Percentiles rank a stretch among this genome's conserved stretches.
Conservation (phyloP, 2,888 invertebrate genomes). For the Ornithoptera priamus region DNA sequence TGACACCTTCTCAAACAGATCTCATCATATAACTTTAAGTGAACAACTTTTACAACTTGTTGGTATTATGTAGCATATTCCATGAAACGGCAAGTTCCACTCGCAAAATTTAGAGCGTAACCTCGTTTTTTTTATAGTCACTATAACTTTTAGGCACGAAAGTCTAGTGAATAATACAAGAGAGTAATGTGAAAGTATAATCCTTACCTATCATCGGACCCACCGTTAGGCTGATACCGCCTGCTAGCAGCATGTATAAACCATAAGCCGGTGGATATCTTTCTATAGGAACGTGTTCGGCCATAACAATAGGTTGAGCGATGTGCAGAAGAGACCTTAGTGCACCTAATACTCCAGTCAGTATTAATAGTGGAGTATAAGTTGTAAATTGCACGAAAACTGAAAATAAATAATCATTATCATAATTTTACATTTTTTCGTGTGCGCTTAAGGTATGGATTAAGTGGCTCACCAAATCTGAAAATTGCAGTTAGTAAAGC, state of each 20-base stretch:
- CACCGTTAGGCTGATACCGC: slow-evolving; percentile 78
- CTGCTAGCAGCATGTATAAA: slow-evolving; percentile 82
- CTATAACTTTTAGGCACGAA: slow-evolving; percentile 19
- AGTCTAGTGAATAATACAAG: slow-evolving; percentile 14
- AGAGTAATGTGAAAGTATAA: background rate
- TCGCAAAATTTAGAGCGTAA: slow-evolving; percentile 17
- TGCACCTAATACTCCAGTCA: slow-evolving; percentile 78
- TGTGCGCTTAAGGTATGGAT: background rate
- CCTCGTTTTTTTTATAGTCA: slow-evolving; percentile 8
- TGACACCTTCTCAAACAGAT: slow-evolving; percentile 22
- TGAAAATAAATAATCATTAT: slow-evolving; percentile 48
- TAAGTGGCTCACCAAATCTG: slow-evolving; percentile 74
- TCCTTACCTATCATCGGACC: slow-evolving; percentile 82
- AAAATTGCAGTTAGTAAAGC: slow-evolving; percentile 78
- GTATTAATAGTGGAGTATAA: slow-evolving; percentile 73
- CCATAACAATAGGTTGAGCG: slow-evolving; percentile 82
- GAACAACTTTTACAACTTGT: slow-evolving; percentile 34
- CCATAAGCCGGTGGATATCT: slow-evolving; percentile 84
- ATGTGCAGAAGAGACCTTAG: slow-evolving; percentile 82
- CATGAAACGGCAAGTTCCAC: slow-evolving; percentile 10
- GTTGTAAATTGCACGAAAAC: slow-evolving; percentile 80
- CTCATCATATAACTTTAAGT: background rate
- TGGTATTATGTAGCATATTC: slow-evolving; percentile 13
- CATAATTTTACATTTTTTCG: background rate
- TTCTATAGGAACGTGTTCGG: slow-evolving; percentile 82